These are phyloP conservation scores for Beroe forskalii DNA, from an alignment of 37 sponge, comb jelly and placozoan genomes.

Conservation along the genomic window DNA sequence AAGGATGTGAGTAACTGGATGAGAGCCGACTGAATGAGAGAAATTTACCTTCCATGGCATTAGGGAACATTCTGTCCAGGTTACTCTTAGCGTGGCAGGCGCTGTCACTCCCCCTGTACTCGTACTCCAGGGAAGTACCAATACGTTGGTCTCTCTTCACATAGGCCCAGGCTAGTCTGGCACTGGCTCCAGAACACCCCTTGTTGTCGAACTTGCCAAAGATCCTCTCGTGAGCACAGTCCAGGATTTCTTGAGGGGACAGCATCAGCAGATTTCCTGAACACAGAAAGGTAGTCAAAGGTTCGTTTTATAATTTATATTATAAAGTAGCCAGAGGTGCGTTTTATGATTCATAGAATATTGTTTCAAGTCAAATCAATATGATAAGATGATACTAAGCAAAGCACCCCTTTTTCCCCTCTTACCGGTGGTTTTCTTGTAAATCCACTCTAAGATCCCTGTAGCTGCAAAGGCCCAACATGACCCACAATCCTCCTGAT, in stretches of 20 bases:
- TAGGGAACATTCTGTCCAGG: neutral
- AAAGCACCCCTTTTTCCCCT: too few relatives aligned
- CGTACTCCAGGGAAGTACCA: neutral
- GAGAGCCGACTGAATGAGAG: too few relatives aligned
- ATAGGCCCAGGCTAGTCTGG: slow-evolving; percentile 6
- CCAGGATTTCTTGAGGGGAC: slow-evolving; percentile 13
- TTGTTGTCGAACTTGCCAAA: neutral
- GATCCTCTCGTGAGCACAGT: neutral
- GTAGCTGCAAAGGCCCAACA: slow-evolving; percentile 37
- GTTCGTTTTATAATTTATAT: too few relatives aligned
- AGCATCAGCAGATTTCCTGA: slow-evolving; percentile 29
- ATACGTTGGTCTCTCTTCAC: neutral
- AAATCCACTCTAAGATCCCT: slow-evolving; percentile 32
- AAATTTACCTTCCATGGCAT: neutral
- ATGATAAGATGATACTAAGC: too few relatives aligned
- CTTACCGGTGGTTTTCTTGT: slow-evolving; percentile 34
- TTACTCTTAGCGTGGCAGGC: neutral
- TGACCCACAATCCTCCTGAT: slow-evolving; percentile 19
- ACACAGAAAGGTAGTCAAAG: neutral
- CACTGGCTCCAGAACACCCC: neutral
- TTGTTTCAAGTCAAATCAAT: too few relatives aligned
- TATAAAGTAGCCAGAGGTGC: too few relatives aligned
- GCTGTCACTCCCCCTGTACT: neutral
- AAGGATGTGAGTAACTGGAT: too few relatives aligned
- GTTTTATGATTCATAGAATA: too few relatives aligned